Conservation (phyloP, 2,888 invertebrate species). For the Erebia ligea region DNA sequence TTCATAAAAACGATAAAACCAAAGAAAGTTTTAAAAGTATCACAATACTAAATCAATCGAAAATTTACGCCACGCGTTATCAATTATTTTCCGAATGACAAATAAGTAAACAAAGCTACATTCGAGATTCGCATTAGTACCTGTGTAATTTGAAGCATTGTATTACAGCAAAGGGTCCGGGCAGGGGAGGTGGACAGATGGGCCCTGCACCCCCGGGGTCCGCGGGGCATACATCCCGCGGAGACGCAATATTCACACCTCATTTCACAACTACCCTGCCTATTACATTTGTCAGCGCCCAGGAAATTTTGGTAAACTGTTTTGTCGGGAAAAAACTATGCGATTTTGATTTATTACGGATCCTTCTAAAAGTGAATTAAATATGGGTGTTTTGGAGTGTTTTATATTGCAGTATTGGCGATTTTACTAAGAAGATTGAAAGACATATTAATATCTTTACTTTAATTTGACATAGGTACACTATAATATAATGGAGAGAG, state of each 20-base stretch:
- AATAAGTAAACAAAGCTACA: slow-evolving; percentile 51
- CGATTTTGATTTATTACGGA: not conserved
- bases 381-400: too few species aligned
- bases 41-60: not conserved
- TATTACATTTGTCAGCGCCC: slow-evolving; percentile 66
- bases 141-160: slow-evolving; percentile 72
- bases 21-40: too few species aligned
- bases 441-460: too few species aligned
- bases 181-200: slow-evolving; percentile 61
- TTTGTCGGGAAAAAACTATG: slow-evolving; percentile 15
- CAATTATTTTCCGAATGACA: slow-evolving; percentile 54
- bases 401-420: too few species aligned
- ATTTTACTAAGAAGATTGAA: too few species aligned
- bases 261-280: slow-evolving; percentile 75
- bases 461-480: too few species aligned
- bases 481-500: too few species aligned
- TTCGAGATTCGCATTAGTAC: slow-evolving; percentile 53
- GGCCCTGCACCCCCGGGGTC: slow-evolving; percentile 51
- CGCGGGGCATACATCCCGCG: slow-evolving; percentile 58
- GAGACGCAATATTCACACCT: slow-evolving; percentile 82
- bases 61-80: slow-evolving; percentile 47
- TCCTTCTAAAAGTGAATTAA: not conserved
- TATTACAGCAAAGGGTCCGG: slow-evolving; percentile 58
- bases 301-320: slow-evolving; percentile 40
- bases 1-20: too few species aligned